Evolutionary conservation across 2,797 vertebrate genomes (phyloP).

Genomic region (Falco berigora): DNA sequence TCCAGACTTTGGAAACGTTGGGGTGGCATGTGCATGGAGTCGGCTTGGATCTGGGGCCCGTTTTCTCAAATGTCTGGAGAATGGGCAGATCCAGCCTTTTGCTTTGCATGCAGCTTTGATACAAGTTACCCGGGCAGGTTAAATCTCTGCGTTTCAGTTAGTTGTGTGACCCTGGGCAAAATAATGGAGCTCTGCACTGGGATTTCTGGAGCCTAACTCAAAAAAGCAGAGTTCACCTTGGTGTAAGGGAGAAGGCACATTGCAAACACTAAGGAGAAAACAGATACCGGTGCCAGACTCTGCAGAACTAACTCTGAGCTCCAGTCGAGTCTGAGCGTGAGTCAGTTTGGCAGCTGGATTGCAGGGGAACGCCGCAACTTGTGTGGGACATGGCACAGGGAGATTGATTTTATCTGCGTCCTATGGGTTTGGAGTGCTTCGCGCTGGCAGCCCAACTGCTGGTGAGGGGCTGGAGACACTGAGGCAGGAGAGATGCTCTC

Average conservation of each 20-base stretch:
- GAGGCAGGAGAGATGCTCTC: not conserved
- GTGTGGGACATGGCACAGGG: not conserved
- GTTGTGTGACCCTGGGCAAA: not conserved
- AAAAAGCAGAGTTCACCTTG: not conserved
- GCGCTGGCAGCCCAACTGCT: not conserved
- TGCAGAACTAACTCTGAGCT: not conserved
- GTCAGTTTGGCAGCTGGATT: not conserved
- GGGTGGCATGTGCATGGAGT: not conserved
- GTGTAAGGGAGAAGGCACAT: not conserved
- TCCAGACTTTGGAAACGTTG: not conserved
- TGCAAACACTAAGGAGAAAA: not conserved
- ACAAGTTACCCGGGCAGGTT: not conserved
- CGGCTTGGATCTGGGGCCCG: not conserved
- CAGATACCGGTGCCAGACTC: not conserved
- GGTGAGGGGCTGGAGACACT: not conserved
- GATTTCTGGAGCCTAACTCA: not conserved
- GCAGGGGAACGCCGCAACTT: not conserved
- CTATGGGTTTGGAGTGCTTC: not conserved
- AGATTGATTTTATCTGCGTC: not conserved
- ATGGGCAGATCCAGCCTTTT: not conserved
- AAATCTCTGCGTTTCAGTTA: not conserved
- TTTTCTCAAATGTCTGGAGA: not conserved
- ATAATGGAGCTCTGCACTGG: not conserved
- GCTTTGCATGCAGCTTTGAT: not conserved
- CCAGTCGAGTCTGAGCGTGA: not conserved